These are phyloP conservation scores for Coregonus suidteri DNA, from an alignment of 2,797 vertebrate genomes.

Conservation along the genomic window DNA sequence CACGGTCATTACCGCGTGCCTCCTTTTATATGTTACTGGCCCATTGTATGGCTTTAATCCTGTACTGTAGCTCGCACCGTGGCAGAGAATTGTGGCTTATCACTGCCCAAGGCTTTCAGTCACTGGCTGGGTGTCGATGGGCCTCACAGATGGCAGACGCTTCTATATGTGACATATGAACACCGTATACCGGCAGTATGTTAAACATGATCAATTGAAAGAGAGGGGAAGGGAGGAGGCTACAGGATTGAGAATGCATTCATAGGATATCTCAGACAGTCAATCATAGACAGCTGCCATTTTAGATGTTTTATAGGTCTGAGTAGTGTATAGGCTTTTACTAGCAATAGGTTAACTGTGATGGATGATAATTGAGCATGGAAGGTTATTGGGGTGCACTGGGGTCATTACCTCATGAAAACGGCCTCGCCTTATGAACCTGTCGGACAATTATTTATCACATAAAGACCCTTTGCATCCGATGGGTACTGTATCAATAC, in stretches of 20 bases:
- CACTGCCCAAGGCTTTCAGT: slow-evolving; percentile 35
- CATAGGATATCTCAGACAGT: background rate
- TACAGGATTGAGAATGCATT: background rate
- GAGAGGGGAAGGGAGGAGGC: background rate
- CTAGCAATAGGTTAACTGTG: background rate
- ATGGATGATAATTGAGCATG: background rate
- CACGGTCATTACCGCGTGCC: slow-evolving; percentile 59
- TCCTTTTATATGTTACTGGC: slow-evolving; percentile 46
- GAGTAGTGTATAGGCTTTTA: too few relatives aligned
- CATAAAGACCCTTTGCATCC: background rate
- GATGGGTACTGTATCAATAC: background rate
- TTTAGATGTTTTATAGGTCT: background rate
- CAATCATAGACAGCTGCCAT: background rate
- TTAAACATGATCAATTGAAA: background rate
- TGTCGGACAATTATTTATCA: background rate
- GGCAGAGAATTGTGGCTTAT: slow-evolving; percentile 52
- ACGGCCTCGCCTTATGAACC: background rate
- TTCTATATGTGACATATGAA: background rate
- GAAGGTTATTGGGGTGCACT: background rate
- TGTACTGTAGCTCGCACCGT: slow-evolving; percentile 53
- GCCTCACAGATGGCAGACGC: slow-evolving; percentile 34
- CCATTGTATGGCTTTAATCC: slow-evolving; percentile 66
- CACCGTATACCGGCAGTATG: slow-evolving; percentile 17
- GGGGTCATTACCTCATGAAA: background rate
- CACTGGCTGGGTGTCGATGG: slow-evolving; percentile 7